These are phyloP conservation scores for Phaethon lepturus DNA, from an alignment of 2,113 vertebrate genomes.

Conservation along the genomic window DNA sequence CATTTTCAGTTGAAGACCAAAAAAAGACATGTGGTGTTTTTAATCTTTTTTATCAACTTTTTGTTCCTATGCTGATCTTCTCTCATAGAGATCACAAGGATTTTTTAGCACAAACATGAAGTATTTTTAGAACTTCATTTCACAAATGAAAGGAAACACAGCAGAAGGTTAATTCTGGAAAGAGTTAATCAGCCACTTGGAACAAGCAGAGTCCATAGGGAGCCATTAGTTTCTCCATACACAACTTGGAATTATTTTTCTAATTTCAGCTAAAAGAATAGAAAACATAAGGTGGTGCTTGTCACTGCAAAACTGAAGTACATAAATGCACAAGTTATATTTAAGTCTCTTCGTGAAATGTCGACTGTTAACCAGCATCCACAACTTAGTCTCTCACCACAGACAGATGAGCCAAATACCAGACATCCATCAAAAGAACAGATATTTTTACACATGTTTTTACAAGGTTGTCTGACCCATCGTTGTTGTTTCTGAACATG, in stretches of 20 bases:
- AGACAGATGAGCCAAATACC: not conserved
- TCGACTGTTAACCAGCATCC: not conserved
- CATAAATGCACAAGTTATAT: not conserved
- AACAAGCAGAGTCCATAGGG: not conserved
- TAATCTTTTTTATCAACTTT: not conserved
- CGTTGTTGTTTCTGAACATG: rapidly evolving
- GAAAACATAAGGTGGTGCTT: not conserved
- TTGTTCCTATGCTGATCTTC: not conserved
- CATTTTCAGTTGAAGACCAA: not conserved
- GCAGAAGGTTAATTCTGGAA: not conserved
- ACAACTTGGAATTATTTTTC: not conserved
- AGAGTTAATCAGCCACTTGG: not conserved
- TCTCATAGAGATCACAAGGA: not conserved
- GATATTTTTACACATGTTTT: not conserved
- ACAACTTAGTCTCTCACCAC: not conserved
- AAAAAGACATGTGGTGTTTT: not conserved
- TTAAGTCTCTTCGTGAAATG: not conserved
- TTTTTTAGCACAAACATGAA: not conserved
- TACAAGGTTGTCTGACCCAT: not conserved
- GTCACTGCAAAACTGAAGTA: not conserved
- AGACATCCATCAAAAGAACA: not conserved
- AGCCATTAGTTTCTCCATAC: not conserved
- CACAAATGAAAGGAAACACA: not conserved
- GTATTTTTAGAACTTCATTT: not conserved
- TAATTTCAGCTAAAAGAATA: not conserved